phyloP scores from a whole-genome alignment of 2,888 invertebrate genomes.

The Ommatoiulus sabulosus region DNA sequence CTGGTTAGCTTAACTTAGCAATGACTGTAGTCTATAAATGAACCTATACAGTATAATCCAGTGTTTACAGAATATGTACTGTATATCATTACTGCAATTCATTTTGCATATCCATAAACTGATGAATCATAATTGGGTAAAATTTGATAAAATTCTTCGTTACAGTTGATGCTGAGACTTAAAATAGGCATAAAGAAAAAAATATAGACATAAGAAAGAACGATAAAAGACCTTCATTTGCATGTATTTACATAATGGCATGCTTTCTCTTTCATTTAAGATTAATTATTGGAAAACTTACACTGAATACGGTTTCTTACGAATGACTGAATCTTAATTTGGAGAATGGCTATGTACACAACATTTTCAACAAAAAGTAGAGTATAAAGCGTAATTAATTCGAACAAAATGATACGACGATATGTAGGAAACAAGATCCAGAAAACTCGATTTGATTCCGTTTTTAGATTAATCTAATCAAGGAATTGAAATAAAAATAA shows the following conservation, averaged over 20 bases:
- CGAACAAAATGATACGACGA: neutral
- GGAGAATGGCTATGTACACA: neutral
- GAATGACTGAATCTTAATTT: constrained; percentile 7
- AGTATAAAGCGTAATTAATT: neutral
- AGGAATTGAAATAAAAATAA: neutral
- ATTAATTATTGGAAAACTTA: constrained; percentile 27
- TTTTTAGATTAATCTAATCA: neutral
- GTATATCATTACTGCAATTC: too few species aligned
- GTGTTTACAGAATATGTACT: too few species aligned
- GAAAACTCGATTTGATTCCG: neutral
- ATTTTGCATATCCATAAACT: too few species aligned
- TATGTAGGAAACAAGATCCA: neutral
- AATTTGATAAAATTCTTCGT: too few species aligned
- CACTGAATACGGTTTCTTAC: neutral
- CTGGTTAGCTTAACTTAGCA: too few species aligned
- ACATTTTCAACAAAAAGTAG: neutral
- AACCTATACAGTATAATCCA: too few species aligned
- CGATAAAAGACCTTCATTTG: neutral
- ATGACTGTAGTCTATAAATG: too few species aligned
- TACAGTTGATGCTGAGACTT: too few species aligned
- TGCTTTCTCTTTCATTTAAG: neutral
- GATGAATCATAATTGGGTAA: too few species aligned
- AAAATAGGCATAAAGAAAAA: neutral
- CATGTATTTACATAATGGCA: neutral
- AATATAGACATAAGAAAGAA: neutral